Base-by-base conservation (phyloP, 1,140 invertebrate genomes). In the Monochamus saltuarius region DNA sequence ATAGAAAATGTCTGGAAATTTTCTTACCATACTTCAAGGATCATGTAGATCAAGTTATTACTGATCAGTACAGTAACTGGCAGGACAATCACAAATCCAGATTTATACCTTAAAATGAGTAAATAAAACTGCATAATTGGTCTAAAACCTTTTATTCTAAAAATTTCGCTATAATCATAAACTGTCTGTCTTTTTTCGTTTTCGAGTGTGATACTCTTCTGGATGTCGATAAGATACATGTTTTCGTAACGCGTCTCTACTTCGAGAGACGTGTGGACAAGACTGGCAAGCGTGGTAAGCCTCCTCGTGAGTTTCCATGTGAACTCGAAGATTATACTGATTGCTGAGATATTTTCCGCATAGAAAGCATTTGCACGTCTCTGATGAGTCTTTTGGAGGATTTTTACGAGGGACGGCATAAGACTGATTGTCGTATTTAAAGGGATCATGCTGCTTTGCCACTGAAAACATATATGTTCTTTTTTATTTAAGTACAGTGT, bases 251-350 rank as follows among this genome's bases (percentile, higher is more conserved):
- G 92, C 91, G 75, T 94, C 91, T 61, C 91, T 81, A 49, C 90
- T 92, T 56, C 91, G 82, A 37, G 90, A 92, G 13, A 93, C 90
- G 72, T 93, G 91, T 16, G 84, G 86, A 78, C 91, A 94, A 0
- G 90, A 88, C 50, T 88, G 84, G 73, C 91, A 94, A 16, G 90
- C 90, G 74, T 87, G 85, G 19, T 87, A 86, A 58, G 89, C 86
- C 67, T 92, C 91, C 69, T 90, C 89, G 73, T 93, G 91, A 11
- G 91, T 93, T 73, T 94, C 92, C 84, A 94, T 87, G 72, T 94
- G 91, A 61, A 94, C 91, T 43, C 91, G 81, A 67, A 94, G 78
- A 77, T 94, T 94, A 77, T 94, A 94, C 74, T 92, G 91, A 79
- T 94, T 94, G 76, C 89, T 92, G 35, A 94, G 80, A 58, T 91